Conservation (phyloP, 1,140 invertebrate species). For the Odontomachus brunneus region DNA sequence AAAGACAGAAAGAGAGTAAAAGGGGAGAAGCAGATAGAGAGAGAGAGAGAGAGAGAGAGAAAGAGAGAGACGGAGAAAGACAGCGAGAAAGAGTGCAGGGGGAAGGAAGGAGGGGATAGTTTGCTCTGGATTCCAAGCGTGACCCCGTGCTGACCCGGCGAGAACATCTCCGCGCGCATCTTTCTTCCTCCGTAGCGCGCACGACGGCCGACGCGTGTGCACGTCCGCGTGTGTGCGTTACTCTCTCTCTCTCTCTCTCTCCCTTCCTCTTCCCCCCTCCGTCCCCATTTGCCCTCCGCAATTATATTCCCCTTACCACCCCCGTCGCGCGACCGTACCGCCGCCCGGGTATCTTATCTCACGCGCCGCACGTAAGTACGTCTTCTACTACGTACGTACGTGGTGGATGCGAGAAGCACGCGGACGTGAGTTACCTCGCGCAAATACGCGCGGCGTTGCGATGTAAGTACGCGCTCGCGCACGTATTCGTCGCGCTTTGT, state of each 20-base stretch:
- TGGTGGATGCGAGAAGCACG: conserved; percentile 65
- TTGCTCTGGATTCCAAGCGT: conserved; percentile 86
- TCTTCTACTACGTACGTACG: conserved; percentile 59
- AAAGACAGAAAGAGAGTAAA: background rate
- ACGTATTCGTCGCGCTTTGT: conserved; percentile 36
- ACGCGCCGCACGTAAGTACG: conserved; percentile 69
- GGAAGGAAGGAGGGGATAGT: conserved; percentile 80
- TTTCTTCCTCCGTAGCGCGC: conserved; percentile 70
- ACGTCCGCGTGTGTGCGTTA: background rate
- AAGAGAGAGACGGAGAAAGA: conserved; percentile 18
- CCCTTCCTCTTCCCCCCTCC: background rate
- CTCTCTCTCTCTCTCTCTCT: conserved; percentile 35
- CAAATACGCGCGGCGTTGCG: conserved; percentile 44
- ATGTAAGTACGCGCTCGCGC: conserved; percentile 40
- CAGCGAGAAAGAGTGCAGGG: conserved; percentile 44
- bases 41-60: conserved; percentile 11
- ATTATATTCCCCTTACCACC: conserved; percentile 64
- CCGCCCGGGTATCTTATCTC: conserved; percentile 69
- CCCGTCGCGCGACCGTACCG: conserved; percentile 57
- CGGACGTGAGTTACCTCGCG: conserved; percentile 67
- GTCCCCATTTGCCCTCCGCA: conserved; percentile 67
- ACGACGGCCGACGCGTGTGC: background rate
- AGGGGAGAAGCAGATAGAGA: background rate
- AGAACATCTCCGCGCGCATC: conserved; percentile 83
- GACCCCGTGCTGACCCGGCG: conserved; percentile 84